Conservation (phyloP, 2,797 vertebrate genomes). For the Syncerus caffer region DNA sequence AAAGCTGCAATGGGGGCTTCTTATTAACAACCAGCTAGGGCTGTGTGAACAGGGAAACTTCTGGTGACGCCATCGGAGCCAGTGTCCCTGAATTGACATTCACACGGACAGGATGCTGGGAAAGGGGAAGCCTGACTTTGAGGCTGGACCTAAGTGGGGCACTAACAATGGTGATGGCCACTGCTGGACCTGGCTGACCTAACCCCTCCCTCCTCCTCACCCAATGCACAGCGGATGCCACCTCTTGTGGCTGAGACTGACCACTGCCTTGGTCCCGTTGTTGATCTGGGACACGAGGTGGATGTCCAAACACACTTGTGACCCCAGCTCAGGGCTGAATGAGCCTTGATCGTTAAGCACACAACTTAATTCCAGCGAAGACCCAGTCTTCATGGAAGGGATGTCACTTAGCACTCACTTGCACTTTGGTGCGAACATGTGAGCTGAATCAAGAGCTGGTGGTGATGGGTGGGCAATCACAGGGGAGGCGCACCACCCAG, state of each 20-base stretch:
- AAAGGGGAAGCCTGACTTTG: not conserved
- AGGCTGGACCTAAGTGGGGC: not conserved
- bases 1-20: not conserved
- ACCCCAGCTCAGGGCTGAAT: not conserved
- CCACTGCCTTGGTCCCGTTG: not conserved
- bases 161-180: not conserved
- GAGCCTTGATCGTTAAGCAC: not conserved
- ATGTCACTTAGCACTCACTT: not conserved
- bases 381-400: not conserved
- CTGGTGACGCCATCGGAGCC: not conserved
- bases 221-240: not conserved
- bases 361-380: not conserved
- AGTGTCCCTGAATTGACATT: too few species aligned
- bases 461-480: not conserved
- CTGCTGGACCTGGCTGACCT: not conserved
- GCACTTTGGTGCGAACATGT: not conserved
- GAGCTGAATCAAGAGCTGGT: too few species aligned
- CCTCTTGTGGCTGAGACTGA: not conserved
- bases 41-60: not conserved
- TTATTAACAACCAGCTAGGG: not conserved
- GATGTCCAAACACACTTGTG: not conserved
- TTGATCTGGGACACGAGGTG: not conserved
- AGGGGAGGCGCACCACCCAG: not conserved
- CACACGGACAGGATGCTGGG: not conserved
- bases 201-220: not conserved